Evolutionary conservation across 1,140 invertebrate genomes (phyloP), one percentile per base, ranked within the genome.

Genomic region (Apocrypta bakeri): DNA sequence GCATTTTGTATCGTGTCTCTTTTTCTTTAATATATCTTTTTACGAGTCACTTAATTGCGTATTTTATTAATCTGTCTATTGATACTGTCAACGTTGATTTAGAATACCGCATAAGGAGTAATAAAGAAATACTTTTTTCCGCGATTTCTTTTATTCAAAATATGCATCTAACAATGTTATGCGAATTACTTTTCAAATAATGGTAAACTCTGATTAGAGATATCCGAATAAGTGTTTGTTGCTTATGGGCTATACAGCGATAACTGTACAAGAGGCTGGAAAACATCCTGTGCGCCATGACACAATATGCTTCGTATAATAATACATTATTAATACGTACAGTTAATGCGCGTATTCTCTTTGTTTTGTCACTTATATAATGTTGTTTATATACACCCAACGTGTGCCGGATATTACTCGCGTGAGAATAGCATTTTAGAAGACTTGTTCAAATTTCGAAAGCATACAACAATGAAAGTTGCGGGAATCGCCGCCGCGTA

Each of bases 281-380:
- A 78, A 83, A 83, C 29, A 24, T 79, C 66, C 81, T 73, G 81
- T 73, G 79, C 68, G 48, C 33, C 66, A 74, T 79, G 76, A 79
- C 56, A 66, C 66, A 48, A 83, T 79, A 72, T 63, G 75, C 68
- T 78, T 73, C 84, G 82, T 88, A 88, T 88, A 88, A 86, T 88
- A 84, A 86, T 88, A 87, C 86, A 88, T 88, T 61, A 79, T 66
- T 72, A 75, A 83, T 79, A 83, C 72, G 11, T 80, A 76, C 29
- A 80, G 31, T 76, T 69, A 83, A 74, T 83, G 24, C 71, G 71
- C 40, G 63, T 56, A 42, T 64, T 64, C 37, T 61, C 72, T 69
- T 56, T 21, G 48, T 56, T n/a, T 56, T 17, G 48, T 17, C 48
- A n/a, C 48, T 56, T 56, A 56, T 56, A 21, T 27, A 29, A 25